Evolutionary conservation across 1,140 invertebrate genomes (phyloP), one percentile per base, ranked within the genome.

Genomic region (Drosophila hydei): DNA sequence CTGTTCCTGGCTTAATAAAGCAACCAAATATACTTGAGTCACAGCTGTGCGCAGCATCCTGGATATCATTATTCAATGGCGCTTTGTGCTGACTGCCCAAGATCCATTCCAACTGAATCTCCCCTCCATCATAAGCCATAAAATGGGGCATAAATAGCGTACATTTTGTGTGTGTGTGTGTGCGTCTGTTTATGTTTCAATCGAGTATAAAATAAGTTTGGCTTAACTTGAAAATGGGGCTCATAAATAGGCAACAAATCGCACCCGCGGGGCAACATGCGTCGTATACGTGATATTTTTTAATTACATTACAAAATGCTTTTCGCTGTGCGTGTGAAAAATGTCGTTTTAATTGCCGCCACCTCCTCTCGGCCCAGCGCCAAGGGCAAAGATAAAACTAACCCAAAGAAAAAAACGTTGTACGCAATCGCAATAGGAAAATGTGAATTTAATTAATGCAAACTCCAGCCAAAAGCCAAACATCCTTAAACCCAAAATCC

Each of bases 211-310:
- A 71, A 52, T 65, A 72, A 65, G 54, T 64, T 61, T 70, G 33
- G 21, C 16, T n/a, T n/a, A 56, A 36, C 50, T 56, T 50, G 59
- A 77, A 71, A 77, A 74, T 79, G 56, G 36, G 47, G 51, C 56
- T 30, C 65, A 80, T 85, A 87, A 85, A 87, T 85, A 87, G 73
- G 59, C 69, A 63, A 60, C 50, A 62, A 77, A 85, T 87, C 71
- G 81, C 21, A 50, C 81, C 83, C 81, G 18, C 30, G 48, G 77
- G 81, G 80, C 61, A 59, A 59, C 77, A 80, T 72, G 77, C 81
- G 78, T 71, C 81, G 80, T 85, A 85, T 85, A 85, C 81, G 80
- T 85, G 80, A 85, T 85, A 87, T 85, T 85, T 85, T 87, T 80
- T 85, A 85, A 85, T 85, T 85, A 85, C 77, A 72, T 75, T 75